Percentiles rank a stretch among this genome's conserved stretches.
Conservation (phyloP, 2,113 vertebrate species). For the Salvelinus sp. region DNA sequence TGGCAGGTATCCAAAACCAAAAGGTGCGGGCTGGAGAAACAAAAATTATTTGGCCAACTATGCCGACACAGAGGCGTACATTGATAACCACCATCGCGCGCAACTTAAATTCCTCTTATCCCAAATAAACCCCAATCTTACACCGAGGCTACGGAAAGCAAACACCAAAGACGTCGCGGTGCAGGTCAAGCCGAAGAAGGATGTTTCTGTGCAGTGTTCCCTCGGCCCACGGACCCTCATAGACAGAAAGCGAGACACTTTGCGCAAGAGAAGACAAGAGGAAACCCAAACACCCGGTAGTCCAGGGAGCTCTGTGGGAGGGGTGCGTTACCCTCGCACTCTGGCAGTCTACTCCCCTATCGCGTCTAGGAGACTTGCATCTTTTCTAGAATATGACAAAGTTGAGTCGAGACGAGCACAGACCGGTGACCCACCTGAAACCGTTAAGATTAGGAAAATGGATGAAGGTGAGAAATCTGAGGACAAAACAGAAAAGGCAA, state of each 20-base stretch:
- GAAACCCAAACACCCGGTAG: conserved; percentile 34
- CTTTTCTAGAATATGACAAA: conserved; percentile 66
- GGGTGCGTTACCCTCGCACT: conserved; percentile 82
- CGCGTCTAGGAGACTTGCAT: conserved; percentile 77
- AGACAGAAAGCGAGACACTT: conserved; percentile 58
- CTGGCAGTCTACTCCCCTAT: conserved; percentile 89
- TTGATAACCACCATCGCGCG: conserved; percentile 89
- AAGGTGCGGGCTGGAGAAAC: conserved; percentile 76
- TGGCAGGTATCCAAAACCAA: conserved; percentile 73
- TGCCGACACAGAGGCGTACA: conserved; percentile 79
- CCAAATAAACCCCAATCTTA: conserved; percentile 85
- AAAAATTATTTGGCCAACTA: conserved; percentile 71
- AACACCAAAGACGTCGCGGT: conserved; percentile 88
- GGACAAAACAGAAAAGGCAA: neutral
- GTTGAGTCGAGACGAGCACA: conserved; percentile 15
- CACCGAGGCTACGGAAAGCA: conserved; percentile 79
- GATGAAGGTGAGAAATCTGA: neutral
- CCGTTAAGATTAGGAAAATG: neutral
- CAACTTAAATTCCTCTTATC: conserved; percentile 89
- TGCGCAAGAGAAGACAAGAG: conserved; percentile 53
- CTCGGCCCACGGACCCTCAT: conserved; percentile 84
- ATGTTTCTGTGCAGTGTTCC: conserved; percentile 88
- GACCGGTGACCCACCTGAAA: conserved; percentile 5
- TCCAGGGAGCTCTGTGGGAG: conserved; percentile 18
- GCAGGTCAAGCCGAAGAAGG: conserved; percentile 87